Evolutionary conservation across 2,888 invertebrate genomes (phyloP), one percentile per base, ranked within the genome.

Genomic region (Cantharis rufa): DNA sequence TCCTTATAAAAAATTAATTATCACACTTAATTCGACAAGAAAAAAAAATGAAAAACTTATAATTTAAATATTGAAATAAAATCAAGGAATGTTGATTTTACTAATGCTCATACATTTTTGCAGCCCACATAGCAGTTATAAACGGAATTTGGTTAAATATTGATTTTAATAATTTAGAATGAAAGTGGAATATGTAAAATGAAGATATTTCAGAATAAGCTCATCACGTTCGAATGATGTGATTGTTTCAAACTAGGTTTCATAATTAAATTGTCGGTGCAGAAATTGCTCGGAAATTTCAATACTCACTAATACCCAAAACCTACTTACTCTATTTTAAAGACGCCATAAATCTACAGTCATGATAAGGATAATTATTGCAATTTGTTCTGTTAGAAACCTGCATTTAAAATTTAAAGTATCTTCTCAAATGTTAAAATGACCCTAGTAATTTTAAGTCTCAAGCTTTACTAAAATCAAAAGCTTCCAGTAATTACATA

Each of bases 161-260:
- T 71, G 71, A 71, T 71, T 71, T 27, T 28, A 16, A 63, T 27
- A 62, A 71, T 24, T 21, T 15, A 63, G 16, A 16, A 70, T 63
- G 71, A 62, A 71, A 63, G 63, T 28, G 71, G 71, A 71, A 71
- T 71, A 71, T 66, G 72, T 72, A 72, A 72, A 72, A 72, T 66
- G 64, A 32, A 48, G 72, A 13, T 64, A 64, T 72, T 72, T 66
- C 72, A 66, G 72, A 72, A 64, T 21, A 61, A 73, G 28, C 62
- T 69, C 62, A 61, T 62, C 69, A 61, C 73, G 73, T 48, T 69
- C 48, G 73, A 69, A 72, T 68, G 69, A 73, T 73, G 69, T 73
- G 69, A 73, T 73, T 73, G 73, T 73, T 73, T 69, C 48, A 68
- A 18, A 62, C 61, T 64, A 18, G 32, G 27, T 69, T 62, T 62